Conservation (phyloP, 2,888 invertebrate genomes). For the Drosophila subsilvestris region DNA sequence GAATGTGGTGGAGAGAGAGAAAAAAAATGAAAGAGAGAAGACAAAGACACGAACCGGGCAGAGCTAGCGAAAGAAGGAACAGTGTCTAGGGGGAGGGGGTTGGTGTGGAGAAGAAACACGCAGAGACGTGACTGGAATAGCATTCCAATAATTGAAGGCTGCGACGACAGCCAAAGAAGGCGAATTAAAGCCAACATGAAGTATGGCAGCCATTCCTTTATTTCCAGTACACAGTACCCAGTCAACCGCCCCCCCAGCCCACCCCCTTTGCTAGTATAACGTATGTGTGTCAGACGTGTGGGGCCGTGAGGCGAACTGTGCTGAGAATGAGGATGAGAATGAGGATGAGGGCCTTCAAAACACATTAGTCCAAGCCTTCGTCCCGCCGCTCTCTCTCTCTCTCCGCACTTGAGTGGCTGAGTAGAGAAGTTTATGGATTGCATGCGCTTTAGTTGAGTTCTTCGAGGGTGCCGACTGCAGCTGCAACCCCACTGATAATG, state of each 20-base stretch:
- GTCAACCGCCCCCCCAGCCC: no score
- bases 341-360: conserved; percentile 35
- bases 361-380: conserved; percentile 51
- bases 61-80: conserved; percentile 17
- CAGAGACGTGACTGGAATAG: conserved; percentile 73
- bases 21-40: not conserved
- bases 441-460: conserved; percentile 48
- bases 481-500: conserved; percentile 61
- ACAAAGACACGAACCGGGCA: conserved; percentile 3
- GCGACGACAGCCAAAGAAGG: conserved; percentile 58
- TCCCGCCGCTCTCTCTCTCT: no score
- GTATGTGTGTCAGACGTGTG: conserved; percentile 23
- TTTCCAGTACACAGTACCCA: not conserved
- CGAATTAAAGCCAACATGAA: conserved; percentile 67
- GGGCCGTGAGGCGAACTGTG: no score
- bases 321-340: no score
- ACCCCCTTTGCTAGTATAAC: not conserved
- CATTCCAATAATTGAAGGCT: conserved; percentile 68
- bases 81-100: no score
- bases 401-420: conserved; percentile 12
- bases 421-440: conserved; percentile 51
- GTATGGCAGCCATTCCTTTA: conserved; percentile 40
- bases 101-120: conserved; percentile 56
- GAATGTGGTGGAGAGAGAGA: not conserved
- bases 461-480: conserved; percentile 34